Evolutionary conservation across 2,888 invertebrate genomes (phyloP).

Genomic region (Corythucha ciliata): DNA sequence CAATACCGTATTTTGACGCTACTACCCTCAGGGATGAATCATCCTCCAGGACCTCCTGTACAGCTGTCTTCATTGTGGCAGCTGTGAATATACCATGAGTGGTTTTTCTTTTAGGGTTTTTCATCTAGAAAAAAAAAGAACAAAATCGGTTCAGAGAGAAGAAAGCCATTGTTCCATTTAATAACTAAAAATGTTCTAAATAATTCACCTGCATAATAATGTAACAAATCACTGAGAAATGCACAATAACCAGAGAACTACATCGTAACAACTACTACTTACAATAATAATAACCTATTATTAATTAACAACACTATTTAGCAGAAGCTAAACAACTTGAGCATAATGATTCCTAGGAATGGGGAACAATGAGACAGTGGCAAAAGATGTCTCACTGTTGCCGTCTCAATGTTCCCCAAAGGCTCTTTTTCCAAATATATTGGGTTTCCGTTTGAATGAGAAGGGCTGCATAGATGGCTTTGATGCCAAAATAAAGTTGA

Average conservation of each 20-base stretch:
- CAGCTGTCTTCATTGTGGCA: conserved; percentile 8
- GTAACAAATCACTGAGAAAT: conserved; percentile 6
- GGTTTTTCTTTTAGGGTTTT: conserved; percentile 4
- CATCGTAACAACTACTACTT: no score
- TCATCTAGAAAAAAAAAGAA: conserved; percentile 7
- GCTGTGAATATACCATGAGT: conserved; percentile 7
- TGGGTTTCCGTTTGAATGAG: conserved; percentile 2
- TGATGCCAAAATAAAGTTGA: conserved; percentile 1
- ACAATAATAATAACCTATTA: not conserved
- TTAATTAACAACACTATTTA: conserved; percentile 6
- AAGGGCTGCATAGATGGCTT: conserved; percentile 2
- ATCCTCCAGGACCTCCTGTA: conserved; percentile 10
- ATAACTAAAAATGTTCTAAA: no score
- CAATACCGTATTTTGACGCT: conserved; percentile 2
- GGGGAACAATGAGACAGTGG: conserved; percentile 13
- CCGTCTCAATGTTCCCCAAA: conserved; percentile 13
- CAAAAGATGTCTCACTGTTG: conserved; percentile 9
- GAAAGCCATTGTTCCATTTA: no score
- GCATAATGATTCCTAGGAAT: conserved; percentile 3
- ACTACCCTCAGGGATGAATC: conserved; percentile 2
- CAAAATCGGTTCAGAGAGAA: conserved; percentile 5
- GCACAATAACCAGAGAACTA: not conserved
- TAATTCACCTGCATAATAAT: conserved; percentile 7
- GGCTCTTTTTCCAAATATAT: conserved; percentile 7
- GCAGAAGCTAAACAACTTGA: conserved; percentile 2